Percentiles rank a stretch among this genome's conserved stretches.
Conservation (phyloP, 2,888 invertebrate genomes). For the Prosapia bicincta region DNA sequence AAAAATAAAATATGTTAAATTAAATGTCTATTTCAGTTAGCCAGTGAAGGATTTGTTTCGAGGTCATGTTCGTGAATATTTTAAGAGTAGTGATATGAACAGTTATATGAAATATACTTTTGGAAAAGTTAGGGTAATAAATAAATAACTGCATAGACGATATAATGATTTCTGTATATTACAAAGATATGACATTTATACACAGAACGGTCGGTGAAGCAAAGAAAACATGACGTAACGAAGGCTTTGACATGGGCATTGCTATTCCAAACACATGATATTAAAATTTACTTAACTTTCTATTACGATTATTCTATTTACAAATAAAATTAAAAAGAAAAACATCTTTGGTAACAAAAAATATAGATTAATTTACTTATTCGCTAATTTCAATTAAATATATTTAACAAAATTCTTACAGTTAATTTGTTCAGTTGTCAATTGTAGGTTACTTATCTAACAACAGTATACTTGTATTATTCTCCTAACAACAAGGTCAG, state of each 20-base stretch:
- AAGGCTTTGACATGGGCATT: background rate
- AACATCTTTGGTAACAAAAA: conserved; percentile 1
- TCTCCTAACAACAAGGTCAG: too few species aligned
- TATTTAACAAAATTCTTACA: background rate
- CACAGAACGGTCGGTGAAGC: background rate
- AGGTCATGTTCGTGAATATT: too few species aligned
- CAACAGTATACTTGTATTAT: background rate
- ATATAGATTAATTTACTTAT: background rate
- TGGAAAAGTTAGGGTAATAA: too few species aligned
- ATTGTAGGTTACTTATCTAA: background rate
- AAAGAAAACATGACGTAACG: background rate
- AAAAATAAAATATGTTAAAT: too few species aligned
- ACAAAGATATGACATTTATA: background rate
- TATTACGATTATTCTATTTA: background rate
- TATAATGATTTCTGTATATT: background rate
- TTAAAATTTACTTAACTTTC: background rate
- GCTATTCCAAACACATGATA: background rate
- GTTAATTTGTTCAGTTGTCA: background rate
- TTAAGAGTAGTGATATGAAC: too few species aligned
- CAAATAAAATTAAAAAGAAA: background rate
- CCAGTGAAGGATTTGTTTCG: too few species aligned
- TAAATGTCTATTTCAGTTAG: too few species aligned
- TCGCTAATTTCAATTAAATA: background rate
- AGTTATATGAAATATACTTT: too few species aligned
- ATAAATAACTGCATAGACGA: background rate